Conservation (phyloP, 2,888 invertebrate genomes). For the Tillus elongatus region DNA sequence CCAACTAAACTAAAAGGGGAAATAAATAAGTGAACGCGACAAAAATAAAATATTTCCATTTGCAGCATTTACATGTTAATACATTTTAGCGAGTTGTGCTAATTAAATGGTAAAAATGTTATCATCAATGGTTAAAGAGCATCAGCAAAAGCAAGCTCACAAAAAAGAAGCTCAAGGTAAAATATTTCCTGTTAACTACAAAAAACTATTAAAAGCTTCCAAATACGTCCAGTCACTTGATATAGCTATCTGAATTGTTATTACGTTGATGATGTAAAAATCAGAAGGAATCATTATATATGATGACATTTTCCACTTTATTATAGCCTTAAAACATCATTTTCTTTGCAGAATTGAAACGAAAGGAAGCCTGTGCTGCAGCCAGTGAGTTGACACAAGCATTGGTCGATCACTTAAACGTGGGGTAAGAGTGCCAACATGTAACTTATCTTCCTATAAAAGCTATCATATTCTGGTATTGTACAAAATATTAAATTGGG, state of each 20-base stretch:
- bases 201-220: no score
- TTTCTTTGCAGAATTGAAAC: constrained; percentile 73
- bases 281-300: no score
- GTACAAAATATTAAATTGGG: no score
- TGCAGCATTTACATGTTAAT: neutral
- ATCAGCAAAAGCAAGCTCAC: constrained; percentile 68
- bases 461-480: no score
- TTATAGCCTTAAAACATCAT: no score
- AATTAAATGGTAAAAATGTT: constrained; percentile 57
- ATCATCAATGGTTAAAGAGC: constrained; percentile 78
- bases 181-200: no score
- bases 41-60: constrained; percentile 1
- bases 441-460: neutral
- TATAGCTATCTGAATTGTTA: no score
- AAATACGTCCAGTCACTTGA: no score
- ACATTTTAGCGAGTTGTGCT: no score
- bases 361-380: constrained; percentile 87
- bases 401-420: constrained; percentile 93
- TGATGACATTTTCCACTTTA: no score
- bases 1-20: neutral
- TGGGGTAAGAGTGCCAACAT: constrained; percentile 60
- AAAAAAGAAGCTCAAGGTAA: constrained; percentile 77
- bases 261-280: no score
- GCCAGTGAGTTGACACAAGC: constrained; percentile 89
- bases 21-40: neutral